Evolutionary conservation across 1,140 invertebrate species (phyloP).

Genomic region (Caenorhabditis tropicalis): DNA sequence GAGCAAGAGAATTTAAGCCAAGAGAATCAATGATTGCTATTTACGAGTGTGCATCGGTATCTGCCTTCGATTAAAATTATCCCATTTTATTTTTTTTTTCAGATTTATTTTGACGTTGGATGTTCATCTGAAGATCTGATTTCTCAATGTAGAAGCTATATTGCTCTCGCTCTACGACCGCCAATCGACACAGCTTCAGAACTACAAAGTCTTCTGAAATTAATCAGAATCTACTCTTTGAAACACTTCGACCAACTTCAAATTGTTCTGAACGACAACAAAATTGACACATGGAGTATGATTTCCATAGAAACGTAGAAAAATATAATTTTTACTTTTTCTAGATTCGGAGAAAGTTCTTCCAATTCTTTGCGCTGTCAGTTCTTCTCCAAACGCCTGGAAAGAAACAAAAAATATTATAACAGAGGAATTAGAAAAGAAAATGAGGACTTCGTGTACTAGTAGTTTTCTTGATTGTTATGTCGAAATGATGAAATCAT

Average conservation of each 20-base stretch:
- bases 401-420: not conserved
- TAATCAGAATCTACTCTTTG: not conserved
- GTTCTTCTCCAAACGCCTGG: not conserved
- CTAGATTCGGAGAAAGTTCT: constrained; percentile 1
- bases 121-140: not conserved
- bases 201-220: not conserved
- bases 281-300: not conserved
- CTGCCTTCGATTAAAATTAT: no score
- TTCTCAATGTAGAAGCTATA: not conserved
- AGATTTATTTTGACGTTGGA: not conserved
- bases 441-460: not conserved
- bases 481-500: not conserved
- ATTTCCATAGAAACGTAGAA: not conserved
- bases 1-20: constrained; percentile 9
- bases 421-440: not conserved
- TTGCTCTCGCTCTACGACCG: not conserved
- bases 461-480: not conserved
- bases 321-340: not conserved
- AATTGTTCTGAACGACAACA: not conserved
- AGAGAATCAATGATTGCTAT: not conserved
- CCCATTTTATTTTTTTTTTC: not conserved
- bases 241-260: constrained; percentile 17
- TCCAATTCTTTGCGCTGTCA: not conserved
- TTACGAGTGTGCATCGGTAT: constrained; percentile 10
- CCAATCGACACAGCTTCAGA: not conserved